These are phyloP conservation scores for Neuroscelio doddi DNA, from an alignment of 2,888 invertebrate genomes.

Conservation along the genomic window DNA sequence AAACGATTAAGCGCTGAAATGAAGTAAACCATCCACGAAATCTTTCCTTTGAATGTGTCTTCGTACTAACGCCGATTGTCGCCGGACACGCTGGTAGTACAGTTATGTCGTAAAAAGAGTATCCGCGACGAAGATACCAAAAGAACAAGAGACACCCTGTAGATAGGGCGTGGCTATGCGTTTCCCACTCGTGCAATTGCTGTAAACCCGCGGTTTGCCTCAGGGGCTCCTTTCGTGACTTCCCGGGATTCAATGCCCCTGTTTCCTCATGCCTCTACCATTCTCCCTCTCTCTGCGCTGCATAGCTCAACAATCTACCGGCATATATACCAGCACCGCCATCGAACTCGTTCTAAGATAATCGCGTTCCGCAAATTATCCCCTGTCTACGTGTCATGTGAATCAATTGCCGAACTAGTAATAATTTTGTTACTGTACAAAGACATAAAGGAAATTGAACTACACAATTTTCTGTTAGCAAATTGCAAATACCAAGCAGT, in stretches of 20 bases:
- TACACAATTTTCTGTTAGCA: conserved; percentile 24
- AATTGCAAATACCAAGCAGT: conserved; percentile 4
- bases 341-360: conserved; percentile 35
- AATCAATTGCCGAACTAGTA: conserved; percentile 41
- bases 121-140: background rate
- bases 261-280: conserved; percentile 14
- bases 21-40: background rate
- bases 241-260: conserved; percentile 39
- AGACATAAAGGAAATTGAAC: conserved; percentile 25
- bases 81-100: conserved; percentile 1
- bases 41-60: background rate
- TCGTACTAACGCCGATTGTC: conserved; percentile 3
- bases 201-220: conserved; percentile 53
- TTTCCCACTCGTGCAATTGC: conserved; percentile 47
- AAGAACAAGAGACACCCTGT: conserved; percentile 22
- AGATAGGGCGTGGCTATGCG: conserved; percentile 43
- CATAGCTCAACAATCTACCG: conserved; percentile 21
- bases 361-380: conserved; percentile 38
- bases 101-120: conserved; percentile 8
- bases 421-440: conserved; percentile 12
- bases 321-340: conserved; percentile 19
- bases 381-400: conserved; percentile 27
- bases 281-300: conserved; percentile 10
- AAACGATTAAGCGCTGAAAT: background rate
- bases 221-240: conserved; percentile 52